Evolutionary conservation across 2,113 vertebrate species (phyloP).

Genomic region (Callionymus lyra): DNA sequence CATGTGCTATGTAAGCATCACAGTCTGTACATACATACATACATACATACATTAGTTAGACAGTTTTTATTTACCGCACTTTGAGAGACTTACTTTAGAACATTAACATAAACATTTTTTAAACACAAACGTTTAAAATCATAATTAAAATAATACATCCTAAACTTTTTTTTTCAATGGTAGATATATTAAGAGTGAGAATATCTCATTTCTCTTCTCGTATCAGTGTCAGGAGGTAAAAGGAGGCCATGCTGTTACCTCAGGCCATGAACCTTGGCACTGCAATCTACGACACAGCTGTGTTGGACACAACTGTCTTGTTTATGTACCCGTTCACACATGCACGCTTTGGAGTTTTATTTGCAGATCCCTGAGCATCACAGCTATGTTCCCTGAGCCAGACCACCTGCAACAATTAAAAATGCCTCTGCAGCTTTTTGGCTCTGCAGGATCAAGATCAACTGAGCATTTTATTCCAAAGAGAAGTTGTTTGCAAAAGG

Average conservation of each 20-base stretch:
- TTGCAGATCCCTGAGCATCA: slow-evolving; percentile 54
- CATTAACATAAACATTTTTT: no score
- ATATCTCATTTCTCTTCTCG: background rate
- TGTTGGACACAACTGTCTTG: slow-evolving; percentile 46
- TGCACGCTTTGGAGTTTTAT: slow-evolving; percentile 62
- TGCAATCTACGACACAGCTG: slow-evolving; percentile 45
- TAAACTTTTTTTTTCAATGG: no score
- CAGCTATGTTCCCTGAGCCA: slow-evolving; percentile 48
- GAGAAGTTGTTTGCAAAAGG: slow-evolving; percentile 39
- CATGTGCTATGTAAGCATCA: no score
- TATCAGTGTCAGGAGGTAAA: slow-evolving; percentile 20
- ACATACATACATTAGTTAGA: no score
- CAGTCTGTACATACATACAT: no score
- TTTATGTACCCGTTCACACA: slow-evolving; percentile 55
- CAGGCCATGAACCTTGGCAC: slow-evolving; percentile 40
- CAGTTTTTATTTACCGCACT: no score
- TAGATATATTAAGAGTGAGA: no score
- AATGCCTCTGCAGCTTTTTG: slow-evolving; percentile 37
- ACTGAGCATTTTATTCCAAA: slow-evolving; percentile 36
- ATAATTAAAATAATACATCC: no score
- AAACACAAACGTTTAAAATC: no score
- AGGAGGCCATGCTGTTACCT: slow-evolving; percentile 37
- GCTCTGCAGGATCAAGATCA: slow-evolving; percentile 45
- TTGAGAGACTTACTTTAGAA: no score
- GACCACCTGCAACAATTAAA: slow-evolving; percentile 67